phyloP scores from a whole-genome alignment of 2,113 vertebrate species.

The Bubo blakistoni region DNA sequence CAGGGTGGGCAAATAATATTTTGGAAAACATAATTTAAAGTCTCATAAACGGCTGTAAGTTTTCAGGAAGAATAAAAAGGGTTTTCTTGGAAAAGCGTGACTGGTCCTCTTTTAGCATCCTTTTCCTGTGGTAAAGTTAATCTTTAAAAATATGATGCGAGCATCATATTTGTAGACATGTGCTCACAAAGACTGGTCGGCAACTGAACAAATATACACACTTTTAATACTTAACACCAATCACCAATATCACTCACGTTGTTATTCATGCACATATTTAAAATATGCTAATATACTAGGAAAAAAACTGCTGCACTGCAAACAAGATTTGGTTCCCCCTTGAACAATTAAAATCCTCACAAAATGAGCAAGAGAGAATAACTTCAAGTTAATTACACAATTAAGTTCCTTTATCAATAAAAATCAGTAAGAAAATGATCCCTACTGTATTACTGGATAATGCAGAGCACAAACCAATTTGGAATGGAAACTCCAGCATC shows the following conservation, averaged over 20 bases:
- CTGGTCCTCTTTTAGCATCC: slow-evolving; percentile 73
- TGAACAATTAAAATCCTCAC: neutral
- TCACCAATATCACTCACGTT: neutral
- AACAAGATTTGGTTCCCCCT: neutral
- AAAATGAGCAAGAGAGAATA: neutral
- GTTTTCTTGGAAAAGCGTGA: slow-evolving; percentile 6
- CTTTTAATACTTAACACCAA: neutral
- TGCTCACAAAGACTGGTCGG: slow-evolving; percentile 32
- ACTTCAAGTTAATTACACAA: neutral
- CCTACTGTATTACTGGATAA: slow-evolving; percentile 47
- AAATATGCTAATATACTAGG: neutral
- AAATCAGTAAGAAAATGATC: slow-evolving; percentile 43
- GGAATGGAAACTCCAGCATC: slow-evolving; percentile 53
- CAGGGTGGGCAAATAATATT: neutral
- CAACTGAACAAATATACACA: slow-evolving; percentile 18
- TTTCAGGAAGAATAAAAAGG: slow-evolving; percentile 41
- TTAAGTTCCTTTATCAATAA: neutral
- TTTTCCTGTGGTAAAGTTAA: slow-evolving; percentile 55
- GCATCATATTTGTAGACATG: slow-evolving; percentile 61
- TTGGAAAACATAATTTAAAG: neutral
- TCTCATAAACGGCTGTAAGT: neutral
- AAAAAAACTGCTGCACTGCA: neutral
- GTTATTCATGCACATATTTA: slow-evolving; percentile 31
- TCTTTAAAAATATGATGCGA: slow-evolving; percentile 61
- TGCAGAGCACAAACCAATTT: slow-evolving; percentile 60